Base-by-base conservation (phyloP, 2,797 vertebrate genomes). In the Halcyon smyrnensis region DNA sequence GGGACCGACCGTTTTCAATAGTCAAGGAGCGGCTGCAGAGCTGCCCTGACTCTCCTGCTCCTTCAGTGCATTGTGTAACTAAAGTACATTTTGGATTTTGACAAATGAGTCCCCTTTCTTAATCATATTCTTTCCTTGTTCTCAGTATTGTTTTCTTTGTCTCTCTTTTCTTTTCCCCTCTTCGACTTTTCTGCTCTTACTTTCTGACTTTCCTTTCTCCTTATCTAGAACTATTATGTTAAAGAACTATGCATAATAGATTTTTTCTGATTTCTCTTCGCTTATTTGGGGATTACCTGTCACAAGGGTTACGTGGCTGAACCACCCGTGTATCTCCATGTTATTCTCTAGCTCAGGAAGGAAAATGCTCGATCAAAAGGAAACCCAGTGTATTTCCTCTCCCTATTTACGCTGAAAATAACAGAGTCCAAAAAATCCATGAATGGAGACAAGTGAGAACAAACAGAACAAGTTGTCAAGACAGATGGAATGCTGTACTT, bases 401-500 rank as follows among this genome's bases (percentile, higher is more conserved):
- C 90, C 93, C 77, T 95, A 54, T 93, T 97, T 96, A 86, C 11
- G 14, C 78, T 15, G 69, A 94, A 97, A 96, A 95, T 91, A 94
- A 97, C 45, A 51, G 57, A 85, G 84, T 93, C 92, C 80, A 93
- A 98, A 93, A 96, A 97, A 94, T 96, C 92, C 86, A 80, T 88
- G 95, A 95, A 97, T 96, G 96, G 96, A 96, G 95, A 93, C 84
- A 82, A 97, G 92, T 94, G 93, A 96, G 93, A 97, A 89, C 91
- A 95, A 97, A 93, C 94, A 94, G 93, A 96, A 90, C 89, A 96
- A 97, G 90, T 97, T 97, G 95, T 97, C 93, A 93, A 96, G 97
- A 95, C 97, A 97, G 97, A 97, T 97, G 96, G 97, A 93, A 91
- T 86, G 78, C 94, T 96, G 94, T 92, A 82, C 93, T 97, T 96